Conservation (phyloP, 2,888 invertebrate genomes). For the Cyrtodaria siliqua region DNA sequence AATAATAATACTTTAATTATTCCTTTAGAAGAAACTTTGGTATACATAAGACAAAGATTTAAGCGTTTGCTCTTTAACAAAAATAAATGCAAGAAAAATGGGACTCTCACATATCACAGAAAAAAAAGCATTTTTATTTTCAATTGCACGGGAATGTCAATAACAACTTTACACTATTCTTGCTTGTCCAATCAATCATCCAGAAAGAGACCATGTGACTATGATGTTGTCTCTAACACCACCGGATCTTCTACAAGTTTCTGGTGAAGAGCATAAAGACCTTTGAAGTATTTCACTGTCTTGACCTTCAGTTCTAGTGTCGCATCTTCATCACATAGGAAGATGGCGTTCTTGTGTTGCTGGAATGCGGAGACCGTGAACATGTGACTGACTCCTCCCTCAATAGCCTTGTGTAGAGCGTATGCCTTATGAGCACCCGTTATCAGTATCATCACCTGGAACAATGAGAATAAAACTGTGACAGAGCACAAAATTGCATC, state of each 20-base stretch:
- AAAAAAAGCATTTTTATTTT: no score
- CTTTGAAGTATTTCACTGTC: constrained; percentile 99
- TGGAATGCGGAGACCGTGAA: constrained; percentile 99
- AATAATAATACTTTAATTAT: no score
- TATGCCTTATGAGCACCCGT: constrained; percentile 98
- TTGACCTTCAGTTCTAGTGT: constrained; percentile 98
- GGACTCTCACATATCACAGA: no score
- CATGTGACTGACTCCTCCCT: constrained; percentile 99
- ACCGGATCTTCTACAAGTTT: constrained; percentile 78
- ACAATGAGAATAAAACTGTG: no score
- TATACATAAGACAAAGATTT: no score
- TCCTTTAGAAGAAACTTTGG: no score
- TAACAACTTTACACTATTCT: no score
- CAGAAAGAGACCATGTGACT: background rate
- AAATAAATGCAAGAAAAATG: no score
- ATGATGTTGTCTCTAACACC: background rate
- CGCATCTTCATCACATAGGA: constrained; percentile 99
- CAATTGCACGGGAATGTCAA: no score
- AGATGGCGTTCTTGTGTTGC: constrained; percentile 95
- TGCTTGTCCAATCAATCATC: no score
- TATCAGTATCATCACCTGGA: constrained; percentile 97
- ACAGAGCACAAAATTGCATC: no score
- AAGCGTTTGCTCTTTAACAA: no score
- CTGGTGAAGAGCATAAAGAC: constrained; percentile 86
- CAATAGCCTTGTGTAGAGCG: constrained; percentile 98